Evolutionary conservation across 1,140 invertebrate species (phyloP).

Genomic region (Chironomus striatipennis): DNA sequence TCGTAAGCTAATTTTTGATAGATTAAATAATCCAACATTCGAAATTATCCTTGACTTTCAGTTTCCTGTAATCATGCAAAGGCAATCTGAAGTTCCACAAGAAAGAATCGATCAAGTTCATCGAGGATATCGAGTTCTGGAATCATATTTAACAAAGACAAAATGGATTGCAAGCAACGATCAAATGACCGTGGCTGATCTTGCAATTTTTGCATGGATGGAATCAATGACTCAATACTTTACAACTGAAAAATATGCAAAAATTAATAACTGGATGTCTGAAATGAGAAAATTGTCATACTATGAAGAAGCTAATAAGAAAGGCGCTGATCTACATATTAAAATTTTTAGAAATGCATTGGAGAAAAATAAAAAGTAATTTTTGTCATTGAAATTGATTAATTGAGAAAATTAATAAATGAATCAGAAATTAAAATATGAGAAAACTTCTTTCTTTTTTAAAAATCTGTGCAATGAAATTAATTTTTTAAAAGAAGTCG

Average conservation of each 20-base stretch:
- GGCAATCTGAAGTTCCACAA: neutral
- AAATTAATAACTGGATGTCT: constrained; percentile 38
- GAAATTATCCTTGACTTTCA: neutral
- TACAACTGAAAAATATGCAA: constrained; percentile 38
- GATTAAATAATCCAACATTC: neutral
- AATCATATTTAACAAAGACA: neutral
- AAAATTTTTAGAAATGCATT: constrained; percentile 38
- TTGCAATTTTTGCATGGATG: constrained; percentile 30
- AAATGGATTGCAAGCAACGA: neutral
- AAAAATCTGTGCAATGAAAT: too few species aligned
- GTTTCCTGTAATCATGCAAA: neutral
- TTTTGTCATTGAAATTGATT: neutral
- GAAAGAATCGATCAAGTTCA: neutral
- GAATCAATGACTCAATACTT: constrained; percentile 33
- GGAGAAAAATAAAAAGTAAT: constrained; percentile 31
- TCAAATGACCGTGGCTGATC: neutral
- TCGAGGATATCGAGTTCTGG: neutral
- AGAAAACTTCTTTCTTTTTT: neutral
- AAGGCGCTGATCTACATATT: constrained; percentile 39
- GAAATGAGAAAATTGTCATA: constrained; percentile 36
- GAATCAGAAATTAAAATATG: too few species aligned
- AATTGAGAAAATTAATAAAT: too few species aligned
- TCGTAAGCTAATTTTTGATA: neutral
- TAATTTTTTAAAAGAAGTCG: too few species aligned
- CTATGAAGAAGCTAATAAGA: constrained; percentile 37